Evolutionary conservation across 2,797 vertebrate genomes (phyloP), one percentile per base, ranked within the genome.

Genomic region (Characodon lateralis): DNA sequence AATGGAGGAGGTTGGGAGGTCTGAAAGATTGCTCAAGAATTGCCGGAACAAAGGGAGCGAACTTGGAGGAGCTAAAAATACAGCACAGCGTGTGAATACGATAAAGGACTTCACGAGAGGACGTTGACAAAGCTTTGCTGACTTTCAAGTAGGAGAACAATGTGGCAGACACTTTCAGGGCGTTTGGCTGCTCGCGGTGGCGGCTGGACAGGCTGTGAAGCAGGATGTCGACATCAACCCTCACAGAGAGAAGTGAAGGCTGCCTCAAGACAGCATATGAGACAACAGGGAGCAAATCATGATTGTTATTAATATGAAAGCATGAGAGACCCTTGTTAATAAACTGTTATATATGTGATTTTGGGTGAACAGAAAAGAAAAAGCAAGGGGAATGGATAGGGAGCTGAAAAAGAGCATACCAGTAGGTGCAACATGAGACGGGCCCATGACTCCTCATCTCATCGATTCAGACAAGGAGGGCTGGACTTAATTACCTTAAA

Each of bases 121-220:
- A 93, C 88, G 89, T 93, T 92, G 91, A 94, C 93, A 94, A 93
- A 92, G 93, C 91, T 92, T 85, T 89, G 89, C 93, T 91, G 90
- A 90, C 94, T 95, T 95, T 95, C 92, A 93, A 94, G 94, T 94
- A 84, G 88, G 92, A 91, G 92, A 95, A 94, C 94, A 94, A 94
- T 94, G 93, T 88, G 88, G 92, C 91, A 92, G 93, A 93, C 93
- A 93, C 93, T 93, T 89, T 94, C 90, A 91, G 92, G 92, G 94
- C 92, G 93, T 92, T 91, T 87, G 90, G 92, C 93, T 91, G 80
- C 92, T 91, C 90, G 90, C 92, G 87, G 92, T 89, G 89, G 91
- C 88, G 90, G 92, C 93, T 91, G 93, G 90, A 94, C 90, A 88
- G 92, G 87, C 91, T 91, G 92, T 89, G 93, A 93, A 90, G 90